These are phyloP conservation scores for Coregonus suidteri DNA, from an alignment of 2,797 vertebrate genomes.

Conservation along the genomic window DNA sequence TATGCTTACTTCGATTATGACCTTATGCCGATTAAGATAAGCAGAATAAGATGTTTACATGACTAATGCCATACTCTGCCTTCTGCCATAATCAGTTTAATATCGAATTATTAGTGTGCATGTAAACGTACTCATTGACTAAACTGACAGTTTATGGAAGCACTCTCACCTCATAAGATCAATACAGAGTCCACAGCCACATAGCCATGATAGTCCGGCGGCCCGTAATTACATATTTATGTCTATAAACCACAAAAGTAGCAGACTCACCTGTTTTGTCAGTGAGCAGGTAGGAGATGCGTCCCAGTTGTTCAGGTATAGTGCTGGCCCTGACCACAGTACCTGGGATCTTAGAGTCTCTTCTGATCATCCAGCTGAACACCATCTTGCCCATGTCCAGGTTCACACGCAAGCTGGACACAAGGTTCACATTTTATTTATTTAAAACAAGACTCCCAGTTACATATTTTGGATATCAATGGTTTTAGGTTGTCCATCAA, in stretches of 20 bases:
- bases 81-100: too few relatives aligned
- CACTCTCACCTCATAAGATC: slow-evolving; percentile 9
- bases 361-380: slow-evolving; percentile 98
- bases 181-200: background rate
- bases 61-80: too few relatives aligned
- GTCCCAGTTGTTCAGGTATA: slow-evolving; percentile 94
- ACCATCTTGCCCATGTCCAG: slow-evolving; percentile 99
- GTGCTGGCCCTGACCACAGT: slow-evolving; percentile 96
- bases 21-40: too few relatives aligned
- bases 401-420: slow-evolving; percentile 89
- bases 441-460: background rate
- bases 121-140: background rate
- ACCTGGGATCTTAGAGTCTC: slow-evolving; percentile 94
- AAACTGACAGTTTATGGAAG: slow-evolving; percentile 21
- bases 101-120: too few relatives aligned
- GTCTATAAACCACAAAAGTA: background rate
- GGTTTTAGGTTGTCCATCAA: background rate
- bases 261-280: slow-evolving; percentile 90
- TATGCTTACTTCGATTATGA: too few relatives aligned
- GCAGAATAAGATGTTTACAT: too few relatives aligned
- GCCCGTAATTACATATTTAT: background rate
- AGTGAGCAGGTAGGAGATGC: slow-evolving; percentile 96
- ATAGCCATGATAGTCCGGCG: too few relatives aligned
- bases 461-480: background rate
- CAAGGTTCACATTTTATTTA: background rate